Conservation (phyloP, 2,888 invertebrate genomes). For the Nemoura dubitans region DNA sequence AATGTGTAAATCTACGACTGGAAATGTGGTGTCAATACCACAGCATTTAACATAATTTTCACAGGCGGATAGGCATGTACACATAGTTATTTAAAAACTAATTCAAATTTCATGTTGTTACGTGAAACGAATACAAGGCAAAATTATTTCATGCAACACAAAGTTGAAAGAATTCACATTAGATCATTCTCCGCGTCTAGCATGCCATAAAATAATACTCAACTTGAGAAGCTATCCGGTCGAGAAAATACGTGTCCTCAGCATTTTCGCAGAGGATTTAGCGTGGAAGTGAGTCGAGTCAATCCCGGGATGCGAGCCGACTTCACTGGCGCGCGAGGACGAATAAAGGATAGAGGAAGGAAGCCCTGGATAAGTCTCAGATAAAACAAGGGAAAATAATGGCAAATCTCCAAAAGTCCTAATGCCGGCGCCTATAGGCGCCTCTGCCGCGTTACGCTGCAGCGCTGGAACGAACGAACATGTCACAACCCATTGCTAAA, state of each 20-base stretch:
- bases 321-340: constrained; percentile 37
- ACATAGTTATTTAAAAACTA: background rate
- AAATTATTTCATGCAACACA: constrained; percentile 19
- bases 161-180: constrained; percentile 2
- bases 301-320: constrained; percentile 1
- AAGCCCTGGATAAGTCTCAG: constrained; percentile 36
- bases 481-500: constrained; percentile 39
- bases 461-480: constrained; percentile 21
- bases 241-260: constrained; percentile 42
- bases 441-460: background rate
- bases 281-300: constrained; percentile 24
- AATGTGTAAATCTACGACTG: no score
- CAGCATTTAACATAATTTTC: background rate
- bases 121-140: background rate
- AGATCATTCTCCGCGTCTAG: constrained; percentile 13
- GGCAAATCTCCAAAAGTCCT: constrained; percentile 42
- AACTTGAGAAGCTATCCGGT: constrained; percentile 34
- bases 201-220: constrained; percentile 36
- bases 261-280: constrained; percentile 40
- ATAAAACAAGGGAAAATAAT: constrained; percentile 41
- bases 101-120: background rate
- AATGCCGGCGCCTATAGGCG: constrained; percentile 2
- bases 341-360: constrained; percentile 21
- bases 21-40: background rate
- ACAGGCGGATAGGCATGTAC: background rate